Evolutionary conservation across 2,888 invertebrate species (phyloP).

Genomic region (Dascillus cervinus): DNA sequence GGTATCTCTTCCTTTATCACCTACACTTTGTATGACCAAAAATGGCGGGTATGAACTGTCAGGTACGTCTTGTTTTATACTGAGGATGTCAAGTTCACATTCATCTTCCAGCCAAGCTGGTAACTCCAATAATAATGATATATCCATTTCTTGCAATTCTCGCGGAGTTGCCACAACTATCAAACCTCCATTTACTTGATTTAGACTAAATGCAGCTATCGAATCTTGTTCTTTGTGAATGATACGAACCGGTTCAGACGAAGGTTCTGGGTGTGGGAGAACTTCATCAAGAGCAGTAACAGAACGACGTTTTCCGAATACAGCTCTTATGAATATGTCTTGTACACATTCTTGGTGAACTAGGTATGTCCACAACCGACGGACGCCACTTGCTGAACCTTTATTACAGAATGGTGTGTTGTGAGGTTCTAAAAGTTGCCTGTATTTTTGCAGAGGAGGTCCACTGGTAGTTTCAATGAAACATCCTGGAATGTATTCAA

Average conservation of each 20-base stretch:
- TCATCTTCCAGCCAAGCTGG: constrained; percentile 95
- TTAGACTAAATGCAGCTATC: constrained; percentile 94
- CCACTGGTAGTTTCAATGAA: constrained; percentile 71
- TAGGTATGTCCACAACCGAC: constrained; percentile 87
- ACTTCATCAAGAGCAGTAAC: constrained; percentile 47
- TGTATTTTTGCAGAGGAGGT: constrained; percentile 89
- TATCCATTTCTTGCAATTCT: constrained; percentile 97
- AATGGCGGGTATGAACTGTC: constrained; percentile 61
- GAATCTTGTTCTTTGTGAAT: constrained; percentile 99
- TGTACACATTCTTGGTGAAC: constrained; percentile 89
- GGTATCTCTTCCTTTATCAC: constrained; percentile 45
- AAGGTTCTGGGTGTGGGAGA: constrained; percentile 38
- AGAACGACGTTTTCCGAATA: constrained; percentile 75
- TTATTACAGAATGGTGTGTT: constrained; percentile 89
- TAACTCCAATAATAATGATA: constrained; percentile 81
- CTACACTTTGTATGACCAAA: constrained; percentile 74
- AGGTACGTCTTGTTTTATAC: constrained; percentile 61
- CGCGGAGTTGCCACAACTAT: constrained; percentile 91
- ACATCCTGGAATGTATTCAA: constrained; percentile 85
- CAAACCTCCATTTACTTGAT: constrained; percentile 78
- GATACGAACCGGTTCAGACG: constrained; percentile 80
- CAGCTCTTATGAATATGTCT: constrained; percentile 88
- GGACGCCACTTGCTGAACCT: constrained; percentile 64
- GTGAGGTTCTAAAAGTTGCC: constrained; percentile 81
- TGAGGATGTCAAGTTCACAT: constrained; percentile 92